Percentiles rank a stretch among this genome's conserved stretches.
Evolutionary conservation across 2,888 invertebrate species (phyloP).

Genomic region (Gryllus longicercus): DNA sequence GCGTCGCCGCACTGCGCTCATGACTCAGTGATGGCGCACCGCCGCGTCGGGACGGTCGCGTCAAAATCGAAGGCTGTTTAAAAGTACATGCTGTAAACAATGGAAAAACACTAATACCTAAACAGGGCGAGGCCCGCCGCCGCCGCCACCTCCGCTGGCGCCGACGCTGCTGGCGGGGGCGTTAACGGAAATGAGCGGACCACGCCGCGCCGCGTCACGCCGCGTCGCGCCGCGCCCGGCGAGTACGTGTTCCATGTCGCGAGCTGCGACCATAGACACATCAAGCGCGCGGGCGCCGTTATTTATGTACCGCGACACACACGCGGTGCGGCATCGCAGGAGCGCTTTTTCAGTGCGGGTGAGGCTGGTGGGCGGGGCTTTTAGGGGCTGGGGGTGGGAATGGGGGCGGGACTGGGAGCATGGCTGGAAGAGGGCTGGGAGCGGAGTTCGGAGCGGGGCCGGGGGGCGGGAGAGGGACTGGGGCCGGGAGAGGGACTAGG

Average conservation of each 20-base stretch:
- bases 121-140: not conserved
- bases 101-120: not conserved
- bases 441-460: no score
- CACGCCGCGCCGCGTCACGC: not conserved
- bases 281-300: not conserved
- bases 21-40: not conserved
- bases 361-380: no score
- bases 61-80: conserved; percentile 1
- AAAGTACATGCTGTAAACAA: not conserved
- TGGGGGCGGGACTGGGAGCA: no score
- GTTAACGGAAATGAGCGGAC: not conserved
- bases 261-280: not conserved
- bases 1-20: not conserved
- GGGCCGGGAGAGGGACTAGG: no score
- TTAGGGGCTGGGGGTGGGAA: no score
- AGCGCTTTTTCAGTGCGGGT: not conserved
- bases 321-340: not conserved
- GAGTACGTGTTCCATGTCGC: not conserved
- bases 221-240: not conserved
- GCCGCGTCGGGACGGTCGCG: not conserved
- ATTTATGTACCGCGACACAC: not conserved
- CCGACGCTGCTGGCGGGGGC: not conserved
- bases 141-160: no score
- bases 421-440: no score
- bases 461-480: no score